These are phyloP conservation scores for Hoplostethus mediterraneus DNA, from an alignment of 2,797 vertebrate genomes.

Conservation along the genomic window DNA sequence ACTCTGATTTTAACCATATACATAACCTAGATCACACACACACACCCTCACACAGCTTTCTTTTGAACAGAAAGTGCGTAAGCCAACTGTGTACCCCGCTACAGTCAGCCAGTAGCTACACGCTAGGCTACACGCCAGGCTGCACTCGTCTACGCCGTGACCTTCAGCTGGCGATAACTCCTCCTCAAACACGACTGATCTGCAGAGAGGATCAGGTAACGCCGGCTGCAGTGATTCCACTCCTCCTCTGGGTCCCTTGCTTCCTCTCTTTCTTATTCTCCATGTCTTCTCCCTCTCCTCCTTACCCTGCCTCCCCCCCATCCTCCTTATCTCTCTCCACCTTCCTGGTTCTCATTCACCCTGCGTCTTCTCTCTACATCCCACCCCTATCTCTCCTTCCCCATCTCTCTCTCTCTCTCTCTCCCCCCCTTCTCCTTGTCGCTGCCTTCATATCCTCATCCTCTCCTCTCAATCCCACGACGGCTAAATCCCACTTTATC, in stretches of 20 bases:
- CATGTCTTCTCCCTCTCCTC: background rate
- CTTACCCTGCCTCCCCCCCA: background rate
- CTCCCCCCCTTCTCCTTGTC: background rate
- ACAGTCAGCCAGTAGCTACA: too few species aligned
- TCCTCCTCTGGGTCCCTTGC: background rate
- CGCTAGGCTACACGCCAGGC: too few species aligned
- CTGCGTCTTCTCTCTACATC: constrained; percentile 3
- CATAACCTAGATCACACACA: too few species aligned
- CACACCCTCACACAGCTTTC: too few species aligned
- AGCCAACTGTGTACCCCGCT: too few species aligned
- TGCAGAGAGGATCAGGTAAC: constrained; percentile 18
- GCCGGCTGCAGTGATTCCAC: background rate
- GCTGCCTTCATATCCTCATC: constrained; percentile 38
- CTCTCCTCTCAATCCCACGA: constrained; percentile 51
- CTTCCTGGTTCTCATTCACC: background rate
- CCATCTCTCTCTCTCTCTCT: background rate
- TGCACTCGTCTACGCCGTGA: background rate
- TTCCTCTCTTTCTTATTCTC: background rate
- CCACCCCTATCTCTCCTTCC: background rate
- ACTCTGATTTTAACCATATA: too few species aligned
- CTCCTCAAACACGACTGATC: constrained; percentile 15
- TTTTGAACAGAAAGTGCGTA: too few species aligned
- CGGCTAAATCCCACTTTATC: constrained; percentile 70
- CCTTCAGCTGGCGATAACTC: constrained; percentile 6
- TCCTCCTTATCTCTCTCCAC: background rate